Base-by-base conservation (phyloP, 2,113 vertebrate genomes). In the Catharus bicknelli region DNA sequence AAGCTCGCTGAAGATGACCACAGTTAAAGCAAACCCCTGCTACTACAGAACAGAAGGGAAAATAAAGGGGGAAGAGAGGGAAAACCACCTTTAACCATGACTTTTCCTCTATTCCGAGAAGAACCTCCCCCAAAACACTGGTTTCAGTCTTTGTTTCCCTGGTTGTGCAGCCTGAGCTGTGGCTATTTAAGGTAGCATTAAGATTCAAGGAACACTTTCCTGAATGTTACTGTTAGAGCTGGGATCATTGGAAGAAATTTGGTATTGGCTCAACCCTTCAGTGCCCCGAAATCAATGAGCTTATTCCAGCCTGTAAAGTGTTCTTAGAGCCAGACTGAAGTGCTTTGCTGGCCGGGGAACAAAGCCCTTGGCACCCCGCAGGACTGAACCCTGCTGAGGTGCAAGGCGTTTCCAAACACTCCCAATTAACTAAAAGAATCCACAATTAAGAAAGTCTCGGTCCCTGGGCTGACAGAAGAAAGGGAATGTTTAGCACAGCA, bases 341-440 rank as follows among this genome's bases (percentile, higher is more conserved):
- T 23, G 94, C 94, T 92, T 1, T 51, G 95, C 90, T 88, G 86
- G 76, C 84, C 13, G 19, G 16, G 74, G 90, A 95, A 91, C 94
- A 91, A 86, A 94, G 90, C 32, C 34, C 80, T 45, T 88, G 94
- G 95, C 88, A 91, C 76, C 82, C 86, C 1, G 15, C 53, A 8
- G 94, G 4, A 94, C 88, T 43, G 90, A 91, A 32, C 88, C 93
- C 92, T 16, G 90, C 90, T 85, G 90, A 78, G 86, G 86, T 93
- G 92, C 12, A 13, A 67, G 83, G 80, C 64, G 1, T 34, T 70
- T 86, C 88, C 95, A 93, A 86, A 91, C 77, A 30, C 22, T 84
- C 66, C 86, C 89, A 54, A 70, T 90, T 86, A 88, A 62, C 86
- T 12, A 25, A 16, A 88, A 90, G 94, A 88, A 95, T 55, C 83